These are phyloP conservation scores for Anisognathus igniventris DNA, from an alignment of 2,797 vertebrate species.

Conservation along the genomic window DNA sequence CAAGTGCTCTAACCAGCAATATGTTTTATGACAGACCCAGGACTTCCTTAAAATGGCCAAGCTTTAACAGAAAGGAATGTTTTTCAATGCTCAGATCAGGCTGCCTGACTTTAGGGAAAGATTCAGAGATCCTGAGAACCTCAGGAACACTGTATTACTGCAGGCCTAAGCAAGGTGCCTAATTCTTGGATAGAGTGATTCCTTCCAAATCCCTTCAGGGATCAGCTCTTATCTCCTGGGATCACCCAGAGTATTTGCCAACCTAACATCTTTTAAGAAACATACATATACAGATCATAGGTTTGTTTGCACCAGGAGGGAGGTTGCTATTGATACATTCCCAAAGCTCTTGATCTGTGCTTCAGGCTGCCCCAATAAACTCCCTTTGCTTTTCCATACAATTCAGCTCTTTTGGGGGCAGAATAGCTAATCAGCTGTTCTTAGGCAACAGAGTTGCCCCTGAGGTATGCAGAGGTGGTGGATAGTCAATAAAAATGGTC, in stretches of 20 bases:
- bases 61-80: background rate
- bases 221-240: background rate
- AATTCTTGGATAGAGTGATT: background rate
- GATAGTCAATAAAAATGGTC: background rate
- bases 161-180: background rate
- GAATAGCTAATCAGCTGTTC: background rate
- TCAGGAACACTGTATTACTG: background rate
- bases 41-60: background rate
- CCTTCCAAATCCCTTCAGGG: background rate
- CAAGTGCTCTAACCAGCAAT: background rate
- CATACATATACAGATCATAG: background rate
- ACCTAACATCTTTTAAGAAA: background rate
- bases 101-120: background rate
- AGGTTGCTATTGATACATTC: background rate
- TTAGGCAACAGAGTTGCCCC: background rate
- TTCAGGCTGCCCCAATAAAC: background rate
- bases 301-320: background rate
- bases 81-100: background rate
- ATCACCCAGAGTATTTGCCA: background rate
- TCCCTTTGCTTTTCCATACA: background rate
- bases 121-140: background rate
- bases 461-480: background rate
- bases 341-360: background rate
- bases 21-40: background rate
- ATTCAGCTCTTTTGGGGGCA: background rate